Base-by-base conservation (phyloP, 92 coral and sea anemone species). In the Zoanthus gigantus region DNA sequence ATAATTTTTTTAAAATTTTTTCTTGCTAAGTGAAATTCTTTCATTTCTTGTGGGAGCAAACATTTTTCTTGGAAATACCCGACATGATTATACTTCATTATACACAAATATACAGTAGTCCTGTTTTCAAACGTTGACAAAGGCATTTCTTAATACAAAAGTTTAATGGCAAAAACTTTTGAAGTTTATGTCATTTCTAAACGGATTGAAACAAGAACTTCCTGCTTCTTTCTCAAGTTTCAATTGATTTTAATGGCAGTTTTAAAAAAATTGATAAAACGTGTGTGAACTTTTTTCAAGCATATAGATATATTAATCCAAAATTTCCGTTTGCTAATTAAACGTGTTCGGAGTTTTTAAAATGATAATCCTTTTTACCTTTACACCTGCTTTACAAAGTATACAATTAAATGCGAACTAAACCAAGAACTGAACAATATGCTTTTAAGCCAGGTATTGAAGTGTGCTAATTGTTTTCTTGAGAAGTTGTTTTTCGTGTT, bases 281-380 rank as follows among this genome's bases (percentile, higher is more conserved):
- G 23, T 79, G 14, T 42, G 23, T 9, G 14, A 66, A 45, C 45
- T 9, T 79, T 63, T 56, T 81, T 30, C 10, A 45, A 63, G 76
- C 18, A 67, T n/a, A 81, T 10, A 81, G 60, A 81, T 17, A 32
- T 58, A 74, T 11, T 81, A 68, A 67, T 63, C 58, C 6, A 30
- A 81, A 66, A n/a, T 69, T 66, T 81, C 85, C 76, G 84, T 47
- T 81, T 28, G 60, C 67, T 81, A 65, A 81, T 47, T 37, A 13
- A 30, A 66, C 75, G 28, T 47, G 85, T 66, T 60, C 67, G 60
- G 76, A 12, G 6, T 46, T 47, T n/a, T 53, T 65, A 23, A 23
- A 23, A 23, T 63, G 60, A 50, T 81, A 71, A 28, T 4, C 65
- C 65, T 46, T 47, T 44, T 48, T 66, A 15, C 47, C 46, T 18